Percentiles rank a stretch among this genome's conserved stretches.
These are phyloP conservation scores for Drosophila sordidula DNA, from an alignment of 2,888 invertebrate species.

Conservation along the genomic window DNA sequence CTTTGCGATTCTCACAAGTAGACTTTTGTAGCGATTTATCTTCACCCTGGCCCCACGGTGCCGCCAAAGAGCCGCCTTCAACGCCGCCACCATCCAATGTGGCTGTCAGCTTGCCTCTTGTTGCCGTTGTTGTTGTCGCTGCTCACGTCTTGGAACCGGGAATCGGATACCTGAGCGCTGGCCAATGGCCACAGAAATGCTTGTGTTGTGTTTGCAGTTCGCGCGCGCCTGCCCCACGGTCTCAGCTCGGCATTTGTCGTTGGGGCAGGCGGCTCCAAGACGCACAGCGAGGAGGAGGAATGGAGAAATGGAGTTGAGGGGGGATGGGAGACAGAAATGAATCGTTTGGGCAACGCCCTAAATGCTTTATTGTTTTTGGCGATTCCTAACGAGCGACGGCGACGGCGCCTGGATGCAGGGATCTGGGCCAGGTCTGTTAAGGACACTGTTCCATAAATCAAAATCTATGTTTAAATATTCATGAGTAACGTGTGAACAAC, in stretches of 20 bases:
- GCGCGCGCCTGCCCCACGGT: slow-evolving; percentile 52
- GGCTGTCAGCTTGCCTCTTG: slow-evolving; percentile 34
- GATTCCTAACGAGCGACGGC: slow-evolving; percentile 1
- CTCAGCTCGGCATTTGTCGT: slow-evolving; percentile 12
- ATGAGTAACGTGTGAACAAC: slow-evolving; percentile 71
- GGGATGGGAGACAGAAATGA: slow-evolving; percentile 32
- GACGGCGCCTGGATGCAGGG: slow-evolving; percentile 37
- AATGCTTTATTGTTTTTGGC: slow-evolving; percentile 67
- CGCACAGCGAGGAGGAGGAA: neutral
- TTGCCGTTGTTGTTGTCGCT: slow-evolving; percentile 34
- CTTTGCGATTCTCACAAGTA: neutral
- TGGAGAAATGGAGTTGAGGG: neutral
- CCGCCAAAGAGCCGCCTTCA: slow-evolving; percentile 18
- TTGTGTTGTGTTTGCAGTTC: slow-evolving; percentile 38
- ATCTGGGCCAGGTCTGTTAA: neutral
- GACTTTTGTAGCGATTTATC: neutral
- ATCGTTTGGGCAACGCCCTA: slow-evolving; percentile 70
- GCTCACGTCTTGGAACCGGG: slow-evolving; percentile 67
- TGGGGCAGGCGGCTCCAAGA: slow-evolving; percentile 5
- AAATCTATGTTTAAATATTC: slow-evolving; percentile 74
- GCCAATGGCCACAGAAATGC: slow-evolving; percentile 71
- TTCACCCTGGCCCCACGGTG: slow-evolving; percentile 36
- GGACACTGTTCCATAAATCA: slow-evolving; percentile 67
- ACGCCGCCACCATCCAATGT: slow-evolving; percentile 24
- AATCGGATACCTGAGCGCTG: slow-evolving; percentile 73